These are phyloP conservation scores for Protobothrops flavoviridis DNA, from an alignment of 2,113 vertebrate genomes.

Conservation along the genomic window DNA sequence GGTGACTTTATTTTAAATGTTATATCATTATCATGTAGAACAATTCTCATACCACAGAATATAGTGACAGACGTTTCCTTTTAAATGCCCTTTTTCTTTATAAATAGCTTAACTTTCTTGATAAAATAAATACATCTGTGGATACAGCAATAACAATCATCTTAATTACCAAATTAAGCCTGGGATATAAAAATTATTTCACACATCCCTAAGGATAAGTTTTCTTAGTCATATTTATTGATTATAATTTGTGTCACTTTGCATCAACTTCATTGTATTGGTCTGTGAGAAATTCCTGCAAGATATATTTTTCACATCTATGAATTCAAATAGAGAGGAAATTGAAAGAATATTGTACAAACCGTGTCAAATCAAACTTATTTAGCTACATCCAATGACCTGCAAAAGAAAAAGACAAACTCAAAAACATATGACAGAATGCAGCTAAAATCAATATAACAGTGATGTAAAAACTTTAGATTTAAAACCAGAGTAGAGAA, in stretches of 20 bases:
- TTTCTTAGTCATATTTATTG: background rate
- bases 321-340: background rate
- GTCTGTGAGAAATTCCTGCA: background rate
- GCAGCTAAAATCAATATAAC: background rate
- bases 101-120: slow-evolving; percentile 11
- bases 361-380: background rate
- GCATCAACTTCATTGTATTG: background rate
- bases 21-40: slow-evolving; percentile 43
- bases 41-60: background rate
- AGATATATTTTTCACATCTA: background rate
- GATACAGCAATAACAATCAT: background rate
- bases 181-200: background rate
- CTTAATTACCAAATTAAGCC: background rate
- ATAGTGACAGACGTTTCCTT: background rate
- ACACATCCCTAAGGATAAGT: background rate
- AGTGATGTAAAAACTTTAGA: background rate
- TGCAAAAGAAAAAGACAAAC: background rate
- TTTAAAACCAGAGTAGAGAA: background rate
- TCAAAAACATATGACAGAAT: background rate
- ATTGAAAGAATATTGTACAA: background rate
- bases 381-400: background rate
- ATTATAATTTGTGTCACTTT: background rate
- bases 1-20: slow-evolving; percentile 38
- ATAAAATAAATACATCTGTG: slow-evolving; percentile 9
- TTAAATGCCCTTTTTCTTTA: slow-evolving; percentile 22